Conservation (phyloP, 2,113 vertebrate species). For the Plestiodon gilberti region DNA sequence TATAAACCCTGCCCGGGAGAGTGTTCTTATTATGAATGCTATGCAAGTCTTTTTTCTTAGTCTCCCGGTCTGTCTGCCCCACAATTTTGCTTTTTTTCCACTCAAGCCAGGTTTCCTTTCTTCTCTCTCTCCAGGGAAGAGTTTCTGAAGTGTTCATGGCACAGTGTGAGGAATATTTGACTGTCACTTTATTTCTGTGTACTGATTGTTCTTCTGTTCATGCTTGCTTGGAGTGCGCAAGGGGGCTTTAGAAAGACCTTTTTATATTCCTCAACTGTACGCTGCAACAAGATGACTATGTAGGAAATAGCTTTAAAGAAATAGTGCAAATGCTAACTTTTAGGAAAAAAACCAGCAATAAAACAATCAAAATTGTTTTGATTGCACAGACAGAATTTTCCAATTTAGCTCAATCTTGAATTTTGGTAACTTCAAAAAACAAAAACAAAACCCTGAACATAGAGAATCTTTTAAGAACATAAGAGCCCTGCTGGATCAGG, state of each 20-base stretch:
- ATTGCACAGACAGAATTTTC: background rate
- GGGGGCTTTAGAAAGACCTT: background rate
- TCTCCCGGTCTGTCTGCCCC: background rate
- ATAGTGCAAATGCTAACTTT: background rate
- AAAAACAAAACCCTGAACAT: background rate
- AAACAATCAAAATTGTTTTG: background rate
- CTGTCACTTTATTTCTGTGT: background rate
- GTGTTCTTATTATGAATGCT: background rate
- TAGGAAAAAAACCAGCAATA: background rate
- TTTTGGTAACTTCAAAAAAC: background rate
- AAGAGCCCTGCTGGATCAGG: no score
- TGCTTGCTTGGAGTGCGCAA: background rate
- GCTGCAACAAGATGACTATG: background rate
- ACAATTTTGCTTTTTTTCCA: background rate
- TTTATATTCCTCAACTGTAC: background rate
- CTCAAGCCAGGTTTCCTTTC: background rate
- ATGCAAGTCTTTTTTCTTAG: background rate
- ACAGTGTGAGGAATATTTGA: background rate
- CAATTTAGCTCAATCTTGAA: background rate
- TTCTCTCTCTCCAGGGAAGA: background rate
- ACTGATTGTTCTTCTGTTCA: background rate
- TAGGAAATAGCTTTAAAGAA: background rate
- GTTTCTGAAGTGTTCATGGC: slow-evolving; percentile 1
- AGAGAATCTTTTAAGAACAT: no score
- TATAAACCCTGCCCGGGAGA: background rate